Conservation (phyloP, 2,888 invertebrate genomes). For the Mongoloraphidia duomilia region DNA sequence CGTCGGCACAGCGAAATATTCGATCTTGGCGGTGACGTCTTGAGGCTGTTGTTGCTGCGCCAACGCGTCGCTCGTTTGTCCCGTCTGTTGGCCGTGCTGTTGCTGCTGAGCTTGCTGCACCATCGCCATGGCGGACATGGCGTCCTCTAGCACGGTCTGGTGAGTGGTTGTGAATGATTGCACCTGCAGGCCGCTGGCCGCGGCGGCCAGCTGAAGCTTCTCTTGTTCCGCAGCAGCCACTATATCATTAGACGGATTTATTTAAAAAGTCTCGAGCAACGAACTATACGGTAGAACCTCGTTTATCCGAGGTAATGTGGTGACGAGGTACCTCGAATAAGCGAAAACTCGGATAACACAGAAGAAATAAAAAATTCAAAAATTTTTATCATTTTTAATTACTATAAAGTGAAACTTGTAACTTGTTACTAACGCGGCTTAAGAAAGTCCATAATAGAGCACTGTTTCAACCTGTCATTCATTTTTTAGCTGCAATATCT, state of each 20-base stretch:
- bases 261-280: not conserved
- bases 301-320: no score
- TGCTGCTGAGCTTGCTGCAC: conserved; percentile 16
- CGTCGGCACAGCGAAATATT: conserved; percentile 32
- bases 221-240: conserved; percentile 14
- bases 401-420: no score
- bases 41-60: not conserved
- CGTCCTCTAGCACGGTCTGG: conserved; percentile 12
- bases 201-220: conserved; percentile 11
- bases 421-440: no score
- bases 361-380: no score
- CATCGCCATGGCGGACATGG: conserved; percentile 24
- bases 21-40: conserved; percentile 18
- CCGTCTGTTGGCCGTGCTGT: conserved; percentile 11
- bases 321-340: no score
- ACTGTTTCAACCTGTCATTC: no score
- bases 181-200: conserved; percentile 9
- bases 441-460: no score
- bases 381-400: no score
- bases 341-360: no score
- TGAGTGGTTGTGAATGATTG: conserved; percentile 6
- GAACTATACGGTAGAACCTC: no score
- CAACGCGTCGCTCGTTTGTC: not conserved
- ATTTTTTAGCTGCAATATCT: no score
- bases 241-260: not conserved